A percentile compares a stretch with the other conserved stretches of the same genome.
These are phyloP conservation scores for Atherinomorus stipes DNA, from an alignment of 2,113 vertebrate genomes.

Conservation along the genomic window DNA sequence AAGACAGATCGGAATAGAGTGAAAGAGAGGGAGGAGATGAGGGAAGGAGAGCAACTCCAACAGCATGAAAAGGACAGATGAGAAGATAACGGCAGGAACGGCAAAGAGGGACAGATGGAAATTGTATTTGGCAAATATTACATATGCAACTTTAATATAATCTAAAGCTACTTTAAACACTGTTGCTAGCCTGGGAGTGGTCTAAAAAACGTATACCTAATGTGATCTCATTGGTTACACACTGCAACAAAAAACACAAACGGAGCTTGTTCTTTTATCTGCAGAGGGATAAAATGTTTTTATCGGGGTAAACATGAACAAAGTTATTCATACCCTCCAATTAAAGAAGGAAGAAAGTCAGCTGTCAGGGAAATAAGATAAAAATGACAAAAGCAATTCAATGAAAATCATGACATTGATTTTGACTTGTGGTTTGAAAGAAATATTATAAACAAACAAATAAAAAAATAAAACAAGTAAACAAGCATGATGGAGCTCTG, in stretches of 20 bases:
- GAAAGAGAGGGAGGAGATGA: slow-evolving; percentile 19
- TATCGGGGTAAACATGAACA: not conserved
- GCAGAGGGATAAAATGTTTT: not conserved
- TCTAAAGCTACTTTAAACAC: slow-evolving; percentile 21
- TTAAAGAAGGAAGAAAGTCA: too few relatives aligned
- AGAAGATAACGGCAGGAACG: slow-evolving; percentile 34
- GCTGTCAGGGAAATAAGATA: too few relatives aligned
- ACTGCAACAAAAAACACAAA: not conserved
- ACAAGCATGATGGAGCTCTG: too few relatives aligned
- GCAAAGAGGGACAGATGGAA: not conserved
- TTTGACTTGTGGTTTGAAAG: too few relatives aligned
- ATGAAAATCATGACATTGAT: too few relatives aligned
- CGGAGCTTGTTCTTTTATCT: not conserved
- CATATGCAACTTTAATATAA: slow-evolving; percentile 33
- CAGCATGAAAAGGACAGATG: slow-evolving; percentile 31
- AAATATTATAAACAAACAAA: too few relatives aligned
- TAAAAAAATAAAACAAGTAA: too few relatives aligned
- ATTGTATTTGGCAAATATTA: slow-evolving; percentile 28
- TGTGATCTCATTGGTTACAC: not conserved
- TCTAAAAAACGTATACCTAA: not conserved
- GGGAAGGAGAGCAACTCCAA: slow-evolving; percentile 1
- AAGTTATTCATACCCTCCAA: too few relatives aligned
- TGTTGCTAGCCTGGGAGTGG: not conserved
- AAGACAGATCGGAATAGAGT: slow-evolving; percentile 66
- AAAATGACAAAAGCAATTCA: too few relatives aligned